Conservation (phyloP, 2,113 vertebrate species). For the Pollimyrus isidori region DNA sequence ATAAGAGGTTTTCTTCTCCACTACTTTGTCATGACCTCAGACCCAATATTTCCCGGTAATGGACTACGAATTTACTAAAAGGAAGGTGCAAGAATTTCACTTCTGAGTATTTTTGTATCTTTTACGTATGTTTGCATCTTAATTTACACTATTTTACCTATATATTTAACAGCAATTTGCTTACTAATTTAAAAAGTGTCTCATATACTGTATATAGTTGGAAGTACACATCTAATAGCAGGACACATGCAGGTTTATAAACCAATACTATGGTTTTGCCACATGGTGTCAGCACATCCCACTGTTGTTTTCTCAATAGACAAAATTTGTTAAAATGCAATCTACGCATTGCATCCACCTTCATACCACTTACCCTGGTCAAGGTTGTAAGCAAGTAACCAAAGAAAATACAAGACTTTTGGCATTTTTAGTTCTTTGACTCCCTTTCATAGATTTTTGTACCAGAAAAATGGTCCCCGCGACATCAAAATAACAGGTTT, state of each 20-base stretch:
- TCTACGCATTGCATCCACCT: background rate
- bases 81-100: background rate
- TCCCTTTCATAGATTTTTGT: too few species aligned
- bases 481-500: too few species aligned
- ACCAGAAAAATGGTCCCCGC: too few species aligned
- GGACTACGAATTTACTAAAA: background rate
- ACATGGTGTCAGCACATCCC: background rate
- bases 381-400: background rate
- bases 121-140: background rate
- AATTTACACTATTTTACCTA: too few species aligned
- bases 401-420: too few species aligned
- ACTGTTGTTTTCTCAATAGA: background rate
- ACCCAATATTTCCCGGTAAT: background rate
- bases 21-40: background rate
- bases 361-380: background rate
- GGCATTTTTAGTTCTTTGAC: too few species aligned
- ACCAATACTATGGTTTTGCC: background rate
- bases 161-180: too few species aligned
- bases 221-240: background rate
- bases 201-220: background rate
- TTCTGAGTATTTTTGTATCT: background rate
- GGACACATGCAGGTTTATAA: background rate
- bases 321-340: background rate
- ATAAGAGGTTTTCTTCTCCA: background rate
- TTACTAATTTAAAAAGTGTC: background rate